These are phyloP conservation scores for Tridacna crocea DNA, from an alignment of 2,888 invertebrate genomes.

Conservation along the genomic window DNA sequence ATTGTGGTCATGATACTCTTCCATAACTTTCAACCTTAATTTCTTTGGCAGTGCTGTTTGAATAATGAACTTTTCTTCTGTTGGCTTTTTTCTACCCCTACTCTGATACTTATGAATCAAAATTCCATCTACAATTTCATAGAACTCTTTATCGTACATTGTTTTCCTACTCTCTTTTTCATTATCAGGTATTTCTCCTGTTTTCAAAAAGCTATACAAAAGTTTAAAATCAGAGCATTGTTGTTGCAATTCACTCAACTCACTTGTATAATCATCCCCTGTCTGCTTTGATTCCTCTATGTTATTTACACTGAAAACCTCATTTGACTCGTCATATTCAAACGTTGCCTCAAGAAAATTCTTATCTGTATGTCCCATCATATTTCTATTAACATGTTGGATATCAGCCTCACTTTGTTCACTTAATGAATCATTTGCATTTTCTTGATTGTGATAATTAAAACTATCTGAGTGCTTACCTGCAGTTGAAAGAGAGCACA, in stretches of 20 bases:
- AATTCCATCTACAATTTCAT: no score
- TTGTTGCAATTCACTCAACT: background rate
- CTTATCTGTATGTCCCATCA: no score
- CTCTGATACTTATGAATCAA: no score
- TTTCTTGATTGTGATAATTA: slow-evolving; percentile 15
- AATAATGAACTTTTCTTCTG: background rate
- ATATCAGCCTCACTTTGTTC: background rate
- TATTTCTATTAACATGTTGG: background rate
- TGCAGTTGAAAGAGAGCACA: no score
- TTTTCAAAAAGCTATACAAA: background rate
- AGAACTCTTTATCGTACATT: no score
- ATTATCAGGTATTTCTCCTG: background rate
- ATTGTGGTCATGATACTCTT: no score
- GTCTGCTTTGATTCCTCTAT: background rate
- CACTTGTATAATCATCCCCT: background rate
- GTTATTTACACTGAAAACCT: background rate
- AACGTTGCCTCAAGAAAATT: no score
- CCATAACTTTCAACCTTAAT: no score
- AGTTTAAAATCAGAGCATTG: no score
- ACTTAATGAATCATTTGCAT: background rate
- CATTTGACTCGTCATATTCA: background rate
- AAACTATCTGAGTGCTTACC: no score
- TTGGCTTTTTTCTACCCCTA: background rate
- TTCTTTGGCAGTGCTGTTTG: slow-evolving; percentile 50
- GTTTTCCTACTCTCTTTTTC: background rate